Base-by-base conservation (phyloP, 2,888 invertebrate species). In the Nowickia ferox region DNA sequence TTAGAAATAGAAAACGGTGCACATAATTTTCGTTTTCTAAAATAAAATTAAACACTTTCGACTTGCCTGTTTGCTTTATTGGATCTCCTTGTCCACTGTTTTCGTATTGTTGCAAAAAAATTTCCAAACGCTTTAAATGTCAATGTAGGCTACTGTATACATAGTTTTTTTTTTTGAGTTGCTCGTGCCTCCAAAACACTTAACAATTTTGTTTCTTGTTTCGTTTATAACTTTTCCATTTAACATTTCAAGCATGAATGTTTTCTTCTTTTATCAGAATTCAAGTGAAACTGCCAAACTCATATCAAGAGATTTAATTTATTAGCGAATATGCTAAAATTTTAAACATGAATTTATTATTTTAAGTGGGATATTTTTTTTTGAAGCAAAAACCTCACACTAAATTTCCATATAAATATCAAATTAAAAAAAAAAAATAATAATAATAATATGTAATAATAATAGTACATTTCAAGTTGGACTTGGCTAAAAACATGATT, bases 251-350 rank as follows among this genome's bases (percentile, higher is more conserved):
- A 82, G 19, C 75, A 69, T 61, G 65, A 48, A 75, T 44, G 46
- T 61, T 61, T 53, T 17, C 53, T 78, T 57, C 2, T 83, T 76
- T 71, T 61, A 86, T 76, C 78, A 72, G 42, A 86, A 83, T 86
- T 86, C 83, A 76, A 76, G 42, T 44, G 79, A 86, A 86, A 86
- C 75, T 86, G 86, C 71, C 83, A 83, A 86, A 86, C 63, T 75
- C 63, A 46, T 38, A 71, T 63, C 63, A 65, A 78, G 51, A 75
- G 53, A 72, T 71, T 57, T 82, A 65, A 83, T 83, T 86, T 83
- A 79, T 83, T 72, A 57, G 19, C 40, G 59, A 79, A 75, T 76
- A 79, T 57, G 42, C 61, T 38, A 79, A 57, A 19, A 71, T 65
- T 72, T 74, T 48, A 19, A 75, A 66, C 68, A 82, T 83, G 59